These are phyloP conservation scores for Jacana jacana DNA, from an alignment of 2,113 vertebrate species.

Conservation along the genomic window DNA sequence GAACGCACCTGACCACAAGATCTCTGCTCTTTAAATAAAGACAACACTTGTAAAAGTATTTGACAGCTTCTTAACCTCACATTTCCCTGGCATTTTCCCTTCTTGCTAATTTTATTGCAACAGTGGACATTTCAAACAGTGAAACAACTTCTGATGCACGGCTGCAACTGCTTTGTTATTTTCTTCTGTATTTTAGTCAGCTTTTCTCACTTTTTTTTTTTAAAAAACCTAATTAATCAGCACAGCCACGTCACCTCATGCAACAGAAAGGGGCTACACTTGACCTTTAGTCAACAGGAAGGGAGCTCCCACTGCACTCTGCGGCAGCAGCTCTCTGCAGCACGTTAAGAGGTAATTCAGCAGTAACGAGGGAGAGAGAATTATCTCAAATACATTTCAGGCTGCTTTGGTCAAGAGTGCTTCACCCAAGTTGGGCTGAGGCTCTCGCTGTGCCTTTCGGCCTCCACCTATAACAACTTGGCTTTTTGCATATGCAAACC, in stretches of 20 bases:
- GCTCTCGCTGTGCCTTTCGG: background rate
- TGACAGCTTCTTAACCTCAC: background rate
- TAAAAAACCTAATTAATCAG: background rate
- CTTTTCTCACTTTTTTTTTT: background rate
- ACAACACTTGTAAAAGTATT: background rate
- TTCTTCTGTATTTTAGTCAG: background rate
- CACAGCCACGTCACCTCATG: background rate
- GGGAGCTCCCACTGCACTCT: background rate
- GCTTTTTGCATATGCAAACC: background rate
- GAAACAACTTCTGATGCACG: background rate
- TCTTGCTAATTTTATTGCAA: background rate
- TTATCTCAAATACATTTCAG: background rate
- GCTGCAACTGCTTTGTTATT: background rate
- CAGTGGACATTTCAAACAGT: background rate
- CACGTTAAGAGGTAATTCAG: background rate
- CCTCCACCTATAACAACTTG: background rate
- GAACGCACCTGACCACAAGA: background rate
- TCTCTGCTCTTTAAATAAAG: background rate
- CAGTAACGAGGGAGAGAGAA: background rate
- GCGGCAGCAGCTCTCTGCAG: background rate
- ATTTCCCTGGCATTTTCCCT: background rate
- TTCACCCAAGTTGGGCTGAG: background rate
- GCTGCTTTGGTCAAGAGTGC: background rate
- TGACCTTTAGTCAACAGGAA: background rate
- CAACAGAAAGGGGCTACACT: background rate